Evolutionary conservation across 2,888 invertebrate species (phyloP).

Genomic region (Patella depressa): DNA sequence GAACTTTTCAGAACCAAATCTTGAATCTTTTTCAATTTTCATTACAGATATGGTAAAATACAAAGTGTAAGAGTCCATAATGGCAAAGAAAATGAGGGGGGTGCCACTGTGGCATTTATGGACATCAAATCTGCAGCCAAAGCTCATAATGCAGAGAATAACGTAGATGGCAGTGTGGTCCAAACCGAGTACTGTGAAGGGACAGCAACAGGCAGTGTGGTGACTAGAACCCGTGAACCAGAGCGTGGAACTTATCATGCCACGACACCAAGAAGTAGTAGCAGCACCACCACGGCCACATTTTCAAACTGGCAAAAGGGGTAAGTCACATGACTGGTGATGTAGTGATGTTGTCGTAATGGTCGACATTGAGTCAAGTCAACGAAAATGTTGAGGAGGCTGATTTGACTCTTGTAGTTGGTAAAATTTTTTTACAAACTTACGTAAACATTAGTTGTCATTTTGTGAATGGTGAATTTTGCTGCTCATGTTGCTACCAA

Average conservation of each 20-base stretch:
- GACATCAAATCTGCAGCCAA: conserved; percentile 96
- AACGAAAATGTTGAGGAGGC: too few species aligned
- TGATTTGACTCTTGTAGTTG: too few species aligned
- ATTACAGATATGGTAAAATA: conserved; percentile 92
- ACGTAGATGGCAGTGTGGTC: conserved; percentile 80
- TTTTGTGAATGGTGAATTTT: too few species aligned
- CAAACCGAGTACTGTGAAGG: conserved; percentile 93
- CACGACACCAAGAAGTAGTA: neutral
- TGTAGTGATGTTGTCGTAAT: conserved; percentile 3
- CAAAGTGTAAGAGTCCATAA: conserved; percentile 95
- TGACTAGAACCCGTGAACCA: conserved; percentile 52
- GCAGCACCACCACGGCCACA: conserved; percentile 16
- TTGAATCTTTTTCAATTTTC: neutral
- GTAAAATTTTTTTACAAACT: too few species aligned
- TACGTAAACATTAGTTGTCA: too few species aligned
- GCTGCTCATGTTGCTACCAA: too few species aligned
- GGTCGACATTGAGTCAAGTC: neutral
- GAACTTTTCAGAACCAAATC: neutral
- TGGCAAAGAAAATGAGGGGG: conserved; percentile 58
- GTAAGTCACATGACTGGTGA: conserved; percentile 19
- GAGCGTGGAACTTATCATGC: conserved; percentile 26
- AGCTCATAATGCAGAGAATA: conserved; percentile 91
- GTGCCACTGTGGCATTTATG: conserved; percentile 79
- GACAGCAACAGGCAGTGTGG: conserved; percentile 61
- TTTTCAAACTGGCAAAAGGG: conserved; percentile 23